Conservation (phyloP, 2,797 vertebrate species). For the Myiotriccus ornatus region DNA sequence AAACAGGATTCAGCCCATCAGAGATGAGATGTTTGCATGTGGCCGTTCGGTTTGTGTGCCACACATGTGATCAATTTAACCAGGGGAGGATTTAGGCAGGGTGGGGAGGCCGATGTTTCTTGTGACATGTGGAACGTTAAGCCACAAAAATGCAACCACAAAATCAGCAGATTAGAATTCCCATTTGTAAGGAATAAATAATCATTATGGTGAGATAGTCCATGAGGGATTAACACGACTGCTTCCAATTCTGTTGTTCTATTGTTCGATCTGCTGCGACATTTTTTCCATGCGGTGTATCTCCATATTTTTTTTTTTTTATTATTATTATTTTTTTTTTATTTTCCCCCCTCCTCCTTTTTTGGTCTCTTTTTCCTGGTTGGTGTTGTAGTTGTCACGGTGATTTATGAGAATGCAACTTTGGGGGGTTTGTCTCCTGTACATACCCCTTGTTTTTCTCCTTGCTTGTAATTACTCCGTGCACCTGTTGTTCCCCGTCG, state of each 20-base stretch:
- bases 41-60: background rate
- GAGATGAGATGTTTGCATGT: slow-evolving; percentile 15
- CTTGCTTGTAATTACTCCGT: slow-evolving; percentile 12
- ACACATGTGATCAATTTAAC: slow-evolving; percentile 61
- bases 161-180: slow-evolving; percentile 70
- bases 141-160: slow-evolving; percentile 65
- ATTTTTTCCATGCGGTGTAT: background rate
- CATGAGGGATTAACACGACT: slow-evolving; percentile 43
- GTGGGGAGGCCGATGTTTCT: slow-evolving; percentile 47
- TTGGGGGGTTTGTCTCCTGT: background rate
- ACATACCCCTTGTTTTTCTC: slow-evolving; percentile 21
- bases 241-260: slow-evolving; percentile 49
- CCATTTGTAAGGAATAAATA: slow-evolving; percentile 70
- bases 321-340: no score
- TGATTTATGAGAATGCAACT: slow-evolving; percentile 47
- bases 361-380: background rate
- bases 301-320: background rate
- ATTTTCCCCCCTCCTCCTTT: background rate
- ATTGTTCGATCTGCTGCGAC: background rate
- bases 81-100: slow-evolving; percentile 48
- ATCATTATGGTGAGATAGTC: slow-evolving; percentile 53
- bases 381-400: slow-evolving; percentile 6
- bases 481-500: slow-evolving; percentile 44
- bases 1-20: background rate
- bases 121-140: slow-evolving; percentile 68